Percentiles rank a stretch among this genome's conserved stretches.
These are phyloP conservation scores for Pseudochirops cupreus DNA, from an alignment of 2,797 vertebrate species.

Conservation along the genomic window DNA sequence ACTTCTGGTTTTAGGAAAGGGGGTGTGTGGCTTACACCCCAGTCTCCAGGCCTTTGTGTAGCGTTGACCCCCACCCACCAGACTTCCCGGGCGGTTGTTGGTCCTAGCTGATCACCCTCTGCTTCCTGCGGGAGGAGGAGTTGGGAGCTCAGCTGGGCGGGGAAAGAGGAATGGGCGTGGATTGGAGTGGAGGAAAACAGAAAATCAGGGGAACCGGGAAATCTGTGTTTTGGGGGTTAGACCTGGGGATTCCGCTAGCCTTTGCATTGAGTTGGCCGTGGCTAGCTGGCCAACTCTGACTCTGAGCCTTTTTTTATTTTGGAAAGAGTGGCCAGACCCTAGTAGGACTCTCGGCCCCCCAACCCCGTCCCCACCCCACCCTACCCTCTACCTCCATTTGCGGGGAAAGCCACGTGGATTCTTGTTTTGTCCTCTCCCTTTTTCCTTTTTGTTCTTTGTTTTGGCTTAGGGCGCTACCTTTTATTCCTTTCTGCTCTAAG, in stretches of 20 bases:
- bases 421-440: not conserved
- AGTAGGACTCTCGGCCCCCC: not conserved
- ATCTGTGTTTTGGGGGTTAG: not conserved
- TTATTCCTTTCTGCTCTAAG: conserved; percentile 1
- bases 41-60: not conserved
- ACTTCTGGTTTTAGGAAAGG: not conserved
- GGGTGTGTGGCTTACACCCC: not conserved
- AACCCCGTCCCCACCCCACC: not conserved
- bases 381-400: not conserved
- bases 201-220: not conserved
- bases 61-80: not conserved
- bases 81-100: not conserved
- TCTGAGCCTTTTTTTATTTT: conserved; percentile 16
- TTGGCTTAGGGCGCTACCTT: not conserved
- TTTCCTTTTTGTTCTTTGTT: conserved; percentile 26
- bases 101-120: not conserved
- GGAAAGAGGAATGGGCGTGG: not conserved
- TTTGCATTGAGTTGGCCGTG: not conserved
- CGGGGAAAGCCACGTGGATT: not conserved
- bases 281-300: not conserved
- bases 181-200: not conserved
- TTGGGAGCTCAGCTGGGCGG: not conserved
- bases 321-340: conserved; percentile 10
- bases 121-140: not conserved
- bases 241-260: not conserved